Evolutionary conservation across 1,140 invertebrate species (phyloP), one percentile per base, ranked within the genome.

Genomic region (Campoletis sonorensis): DNA sequence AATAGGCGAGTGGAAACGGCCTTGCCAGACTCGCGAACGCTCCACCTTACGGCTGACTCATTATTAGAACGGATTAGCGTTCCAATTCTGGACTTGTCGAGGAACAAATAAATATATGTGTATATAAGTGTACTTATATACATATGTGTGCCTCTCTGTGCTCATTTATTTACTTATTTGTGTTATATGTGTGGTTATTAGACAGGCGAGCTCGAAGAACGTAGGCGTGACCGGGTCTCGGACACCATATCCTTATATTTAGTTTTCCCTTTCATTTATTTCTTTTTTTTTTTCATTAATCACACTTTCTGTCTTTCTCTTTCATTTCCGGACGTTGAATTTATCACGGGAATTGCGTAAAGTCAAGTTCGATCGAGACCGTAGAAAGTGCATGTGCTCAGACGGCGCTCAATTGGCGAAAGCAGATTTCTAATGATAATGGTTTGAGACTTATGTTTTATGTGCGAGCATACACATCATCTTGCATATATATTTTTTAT

Each of bases 1-100:
- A 33, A 76, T 45, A 49, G 72, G 8, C 71, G 58, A 18, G 45
- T 33, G 18, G 67, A 30, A 18, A 81, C 71, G 71, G 72, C 76
- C 76, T 78, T 78, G 76, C 58, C 67, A 70, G 71, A 71, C 71
- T 83, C 75, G 79, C 72, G 49, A 67, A 79, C 76, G 67, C 82
- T 83, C 86, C 58, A 68, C 61, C 76, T 86, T 82, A 77, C 68
- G 23, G 73, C 83, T 87, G 84, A 88, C 45, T 86, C 82, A 84
- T 86, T 78, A 78, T 78, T 87, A 87, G 86, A 88, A 84, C 84
- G 86, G 77, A 80, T 45, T 81, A 79, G 76, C 85, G 83, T 58
- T 80, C 45, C 30, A 10, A 70, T 82, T 78, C 11, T 21, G 18
- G 15, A 70, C 67, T 15, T 30, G 16, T 67, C 40, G 61, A n/a